Percentiles rank a stretch among this genome's conserved stretches.
These are phyloP conservation scores for Staurois parvus DNA, from an alignment of 2,797 vertebrate genomes.

Conservation along the genomic window DNA sequence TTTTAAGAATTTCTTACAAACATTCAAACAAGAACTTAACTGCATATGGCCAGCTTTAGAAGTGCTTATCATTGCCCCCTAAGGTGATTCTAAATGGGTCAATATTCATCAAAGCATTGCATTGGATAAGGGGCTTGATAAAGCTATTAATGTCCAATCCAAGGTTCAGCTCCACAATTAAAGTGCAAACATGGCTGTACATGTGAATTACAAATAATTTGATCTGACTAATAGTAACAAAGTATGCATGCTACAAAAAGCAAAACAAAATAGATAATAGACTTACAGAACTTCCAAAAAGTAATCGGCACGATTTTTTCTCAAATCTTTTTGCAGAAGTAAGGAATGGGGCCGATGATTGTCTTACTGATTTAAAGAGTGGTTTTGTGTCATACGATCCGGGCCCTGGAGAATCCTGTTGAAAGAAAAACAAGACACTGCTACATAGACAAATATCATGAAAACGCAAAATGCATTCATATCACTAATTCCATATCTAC, in stretches of 20 bases:
- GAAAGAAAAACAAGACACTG: neutral
- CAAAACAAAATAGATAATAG: neutral
- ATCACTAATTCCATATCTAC: neutral
- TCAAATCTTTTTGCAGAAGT: conserved; percentile 69
- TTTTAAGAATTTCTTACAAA: too few relatives aligned
- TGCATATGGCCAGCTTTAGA: too few relatives aligned
- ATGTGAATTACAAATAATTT: too few relatives aligned
- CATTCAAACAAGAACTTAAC: too few relatives aligned
- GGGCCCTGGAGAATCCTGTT: conserved; percentile 61
- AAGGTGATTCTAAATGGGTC: too few relatives aligned
- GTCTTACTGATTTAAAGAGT: conserved; percentile 2
- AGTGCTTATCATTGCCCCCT: too few relatives aligned
- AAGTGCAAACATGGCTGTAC: too few relatives aligned
- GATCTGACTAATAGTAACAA: too few relatives aligned
- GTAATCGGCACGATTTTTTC: conserved; percentile 56
- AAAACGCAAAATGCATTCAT: neutral
- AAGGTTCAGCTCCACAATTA: too few relatives aligned
- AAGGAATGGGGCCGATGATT: conserved; percentile 69
- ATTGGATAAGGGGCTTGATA: too few relatives aligned
- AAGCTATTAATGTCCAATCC: too few relatives aligned
- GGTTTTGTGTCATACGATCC: conserved; percentile 66
- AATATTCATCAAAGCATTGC: too few relatives aligned
- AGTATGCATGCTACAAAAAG: neutral
- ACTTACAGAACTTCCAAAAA: conserved; percentile 70
- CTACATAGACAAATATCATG: neutral